Percentiles rank a stretch among this genome's conserved stretches.
These are phyloP conservation scores for Tetragnatha versicolor DNA, from an alignment of 1,140 invertebrate species.

Conservation along the genomic window DNA sequence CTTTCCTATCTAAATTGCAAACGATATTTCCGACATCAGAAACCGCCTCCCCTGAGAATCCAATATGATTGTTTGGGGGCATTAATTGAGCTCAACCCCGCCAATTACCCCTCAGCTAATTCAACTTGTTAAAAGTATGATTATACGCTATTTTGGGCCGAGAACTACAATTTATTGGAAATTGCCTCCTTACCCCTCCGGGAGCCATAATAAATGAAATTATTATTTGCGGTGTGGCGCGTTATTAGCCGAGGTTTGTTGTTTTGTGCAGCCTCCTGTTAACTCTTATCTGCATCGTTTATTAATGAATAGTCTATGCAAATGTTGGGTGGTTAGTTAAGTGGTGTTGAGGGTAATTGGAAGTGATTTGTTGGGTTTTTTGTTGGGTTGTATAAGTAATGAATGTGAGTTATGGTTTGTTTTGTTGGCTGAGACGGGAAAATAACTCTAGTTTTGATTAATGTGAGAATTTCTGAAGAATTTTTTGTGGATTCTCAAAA, in stretches of 20 bases:
- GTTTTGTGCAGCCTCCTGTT: background rate
- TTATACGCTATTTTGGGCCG: constrained; percentile 35
- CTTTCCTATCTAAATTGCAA: constrained; percentile 1
- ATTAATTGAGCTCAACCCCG: constrained; percentile 47
- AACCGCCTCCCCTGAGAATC: constrained; percentile 8
- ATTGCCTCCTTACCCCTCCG: background rate
- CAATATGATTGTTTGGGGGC: constrained; percentile 42
- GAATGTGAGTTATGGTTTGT: too few relatives aligned
- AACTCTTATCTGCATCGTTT: background rate
- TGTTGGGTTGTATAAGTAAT: too few relatives aligned
- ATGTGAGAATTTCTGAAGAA: too few relatives aligned
- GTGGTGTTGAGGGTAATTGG: background rate
- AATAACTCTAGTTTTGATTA: too few relatives aligned
- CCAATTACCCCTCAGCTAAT: constrained; percentile 47
- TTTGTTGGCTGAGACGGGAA: too few relatives aligned
- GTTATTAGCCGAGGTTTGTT: constrained; percentile 4
- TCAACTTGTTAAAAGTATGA: constrained; percentile 40
- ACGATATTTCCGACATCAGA: constrained; percentile 24
- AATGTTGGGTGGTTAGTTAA: background rate
- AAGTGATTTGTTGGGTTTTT: too few relatives aligned
- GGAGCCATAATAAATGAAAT: constrained; percentile 10
- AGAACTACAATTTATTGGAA: constrained; percentile 39
- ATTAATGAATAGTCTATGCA: constrained; percentile 10
- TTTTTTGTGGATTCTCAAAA: too few relatives aligned
- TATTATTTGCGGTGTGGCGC: background rate